Evolutionary conservation across 2,888 invertebrate species (phyloP).

Genomic region (Dynastes grantii): DNA sequence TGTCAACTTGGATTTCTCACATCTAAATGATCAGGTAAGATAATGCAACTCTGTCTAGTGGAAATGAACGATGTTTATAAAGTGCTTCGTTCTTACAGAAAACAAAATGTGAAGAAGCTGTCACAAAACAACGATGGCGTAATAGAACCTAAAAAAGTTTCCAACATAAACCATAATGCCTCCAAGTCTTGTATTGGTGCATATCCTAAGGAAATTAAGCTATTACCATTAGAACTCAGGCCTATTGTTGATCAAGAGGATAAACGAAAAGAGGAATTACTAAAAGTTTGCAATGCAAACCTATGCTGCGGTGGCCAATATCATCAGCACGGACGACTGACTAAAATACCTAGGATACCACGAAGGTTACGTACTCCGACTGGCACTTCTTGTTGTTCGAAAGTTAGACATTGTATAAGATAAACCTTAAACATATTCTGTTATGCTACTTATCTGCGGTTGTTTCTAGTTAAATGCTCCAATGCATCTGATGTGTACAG

Average conservation of each 20-base stretch:
- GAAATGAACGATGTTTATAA: background rate
- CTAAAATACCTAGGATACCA: conserved; percentile 25
- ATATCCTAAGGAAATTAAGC: conserved; percentile 45
- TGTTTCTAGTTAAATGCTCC: conserved; percentile 34
- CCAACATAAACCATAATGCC: conserved; percentile 41
- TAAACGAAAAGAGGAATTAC: conserved; percentile 3
- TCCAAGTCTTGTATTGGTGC: conserved; percentile 46
- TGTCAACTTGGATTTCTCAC: background rate
- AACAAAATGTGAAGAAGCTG: background rate
- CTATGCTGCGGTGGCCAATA: background rate
- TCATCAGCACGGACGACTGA: background rate
- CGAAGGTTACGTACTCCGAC: background rate
- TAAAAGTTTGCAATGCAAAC: background rate
- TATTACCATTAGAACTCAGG: conserved; percentile 49
- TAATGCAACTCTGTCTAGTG: background rate
- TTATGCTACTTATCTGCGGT: background rate
- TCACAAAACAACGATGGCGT: conserved; percentile 22
- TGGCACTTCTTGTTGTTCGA: too few species aligned
- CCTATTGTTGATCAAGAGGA: conserved; percentile 46
- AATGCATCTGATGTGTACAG: conserved; percentile 53
- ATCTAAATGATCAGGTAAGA: conserved; percentile 43
- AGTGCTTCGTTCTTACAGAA: background rate
- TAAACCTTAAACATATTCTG: background rate
- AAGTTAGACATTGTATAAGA: background rate
- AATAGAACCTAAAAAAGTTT: conserved; percentile 30